Percentiles rank a stretch among this genome's conserved stretches.
Evolutionary conservation across 2,888 invertebrate genomes (phyloP).

Genomic region (Argyresthia albistria): DNA sequence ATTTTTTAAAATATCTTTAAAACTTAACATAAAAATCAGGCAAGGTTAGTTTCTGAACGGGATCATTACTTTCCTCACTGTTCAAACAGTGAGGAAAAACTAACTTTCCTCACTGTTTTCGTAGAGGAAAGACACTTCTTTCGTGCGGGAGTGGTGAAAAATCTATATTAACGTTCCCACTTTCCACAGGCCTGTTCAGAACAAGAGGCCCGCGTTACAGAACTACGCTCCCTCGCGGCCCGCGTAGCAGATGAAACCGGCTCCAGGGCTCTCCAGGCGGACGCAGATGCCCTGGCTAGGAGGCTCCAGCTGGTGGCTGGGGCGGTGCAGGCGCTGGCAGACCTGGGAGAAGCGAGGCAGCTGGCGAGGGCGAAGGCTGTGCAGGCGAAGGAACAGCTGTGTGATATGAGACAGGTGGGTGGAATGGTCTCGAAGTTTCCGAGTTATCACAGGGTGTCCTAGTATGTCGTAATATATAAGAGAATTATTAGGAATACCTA

Average conservation of each 20-base stretch:
- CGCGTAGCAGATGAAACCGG: conserved; percentile 87
- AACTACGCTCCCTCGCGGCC: conserved; percentile 82
- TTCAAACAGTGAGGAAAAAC: too few relatives aligned
- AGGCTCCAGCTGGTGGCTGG: conserved; percentile 83
- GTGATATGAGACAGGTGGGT: conserved; percentile 83
- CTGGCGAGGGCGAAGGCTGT: conserved; percentile 69
- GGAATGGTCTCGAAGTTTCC: background rate
- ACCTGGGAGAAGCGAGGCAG: conserved; percentile 82
- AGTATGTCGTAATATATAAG: too few relatives aligned
- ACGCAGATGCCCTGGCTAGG: conserved; percentile 83
- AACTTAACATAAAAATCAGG: too few relatives aligned
- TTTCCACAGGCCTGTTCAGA: conserved; percentile 83
- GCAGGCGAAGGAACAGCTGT: conserved; percentile 76
- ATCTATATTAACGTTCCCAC: too few relatives aligned
- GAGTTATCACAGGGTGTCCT: too few relatives aligned
- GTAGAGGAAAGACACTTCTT: too few relatives aligned
- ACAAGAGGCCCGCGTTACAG: conserved; percentile 80
- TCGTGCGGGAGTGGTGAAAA: too few relatives aligned
- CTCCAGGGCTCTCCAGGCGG: conserved; percentile 80
- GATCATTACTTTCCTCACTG: too few relatives aligned
- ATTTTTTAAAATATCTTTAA: too few relatives aligned
- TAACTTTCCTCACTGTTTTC: too few relatives aligned
- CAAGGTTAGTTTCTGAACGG: too few relatives aligned
- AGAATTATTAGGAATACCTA: too few relatives aligned
- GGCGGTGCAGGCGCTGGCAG: conserved; percentile 80